phyloP scores from a whole-genome alignment of 2,797 vertebrate genomes.

The Galagoides demidoff region DNA sequence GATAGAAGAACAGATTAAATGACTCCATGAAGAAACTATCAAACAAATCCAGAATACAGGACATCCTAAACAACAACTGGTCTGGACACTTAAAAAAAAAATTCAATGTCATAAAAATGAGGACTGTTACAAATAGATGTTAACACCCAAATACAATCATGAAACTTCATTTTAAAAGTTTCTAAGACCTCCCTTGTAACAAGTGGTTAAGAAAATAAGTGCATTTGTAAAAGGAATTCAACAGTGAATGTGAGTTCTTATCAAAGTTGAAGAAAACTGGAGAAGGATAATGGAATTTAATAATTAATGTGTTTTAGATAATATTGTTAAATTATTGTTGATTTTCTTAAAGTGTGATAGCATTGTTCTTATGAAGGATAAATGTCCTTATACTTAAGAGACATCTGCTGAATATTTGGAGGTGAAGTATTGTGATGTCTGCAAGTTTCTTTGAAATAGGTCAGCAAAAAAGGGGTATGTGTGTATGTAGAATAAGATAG shows the following conservation, averaged over 20 bases:
- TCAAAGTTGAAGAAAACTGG: background rate
- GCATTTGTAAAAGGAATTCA: slow-evolving; percentile 32
- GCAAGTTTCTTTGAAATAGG: background rate
- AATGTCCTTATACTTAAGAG: background rate
- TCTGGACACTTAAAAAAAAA: background rate
- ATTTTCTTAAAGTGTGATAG: slow-evolving; percentile 33
- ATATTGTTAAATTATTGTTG: background rate
- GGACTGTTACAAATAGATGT: background rate
- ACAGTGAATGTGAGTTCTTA: background rate
- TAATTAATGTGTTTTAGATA: background rate
- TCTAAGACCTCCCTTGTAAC: background rate
- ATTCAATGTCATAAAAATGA: background rate
- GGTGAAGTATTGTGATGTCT: background rate
- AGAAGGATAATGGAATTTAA: background rate
- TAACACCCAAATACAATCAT: slow-evolving; percentile 16
- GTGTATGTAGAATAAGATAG: background rate
- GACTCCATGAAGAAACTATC: background rate
- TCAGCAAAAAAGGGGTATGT: background rate
- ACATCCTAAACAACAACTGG: background rate
- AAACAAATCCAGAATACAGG: background rate
- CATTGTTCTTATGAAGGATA: background rate
- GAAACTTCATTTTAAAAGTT: background rate
- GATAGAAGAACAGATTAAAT: background rate
- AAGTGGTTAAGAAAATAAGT: slow-evolving; percentile 32
- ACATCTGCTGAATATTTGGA: background rate